Evolutionary conservation across 92 coral and sea anemone species (phyloP), one percentile per base, ranked within the genome.

Genomic region (Porites rus): DNA sequence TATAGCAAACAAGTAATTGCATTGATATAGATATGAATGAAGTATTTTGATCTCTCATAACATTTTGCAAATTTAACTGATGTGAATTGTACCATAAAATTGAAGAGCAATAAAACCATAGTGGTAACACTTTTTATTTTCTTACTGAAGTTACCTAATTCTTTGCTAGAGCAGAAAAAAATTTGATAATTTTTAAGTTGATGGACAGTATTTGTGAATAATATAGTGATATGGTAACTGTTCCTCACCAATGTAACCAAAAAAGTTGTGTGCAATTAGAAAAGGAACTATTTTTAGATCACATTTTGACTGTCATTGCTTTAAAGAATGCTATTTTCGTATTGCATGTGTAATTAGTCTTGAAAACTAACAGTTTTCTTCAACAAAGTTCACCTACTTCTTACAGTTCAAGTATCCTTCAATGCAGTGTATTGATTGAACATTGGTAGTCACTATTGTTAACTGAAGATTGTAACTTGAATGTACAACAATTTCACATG

Each of bases 151-250:
- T 38, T 38, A 4, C 4, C 46, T 4, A 38, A 38, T 50, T 38
- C 24, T 50, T 21, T 54, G 11, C 13, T 56, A 17, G 66, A 76
- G 85, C 31, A 54, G 53, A 25, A 24, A 68, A 54, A 68, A 8
- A 58, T 51, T 28, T 17, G 58, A 58, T 1, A 58, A 21, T 24
- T 56, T 75, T 43, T 10, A 10, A 10, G 20, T 43, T 74, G 31
- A 4, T 38, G 59, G 46, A 56, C 86, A 69, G 71, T 81, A 81
- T 81, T 24, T 14, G 38, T 54, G 53, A 70, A 53, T 31, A 69
- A 58, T 70, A 58, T 70, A 81, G 18, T 56, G 31, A 6, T 75
- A 56, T 8, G 16, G 16, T 56, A 56, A 54, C 11, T 12, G 61
- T 56, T 56, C 61, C 61, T 8, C 61, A 10, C 13, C 61, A 56